Base-by-base conservation (phyloP, 1,140 invertebrate species). In the Aleiodes sp. region DNA sequence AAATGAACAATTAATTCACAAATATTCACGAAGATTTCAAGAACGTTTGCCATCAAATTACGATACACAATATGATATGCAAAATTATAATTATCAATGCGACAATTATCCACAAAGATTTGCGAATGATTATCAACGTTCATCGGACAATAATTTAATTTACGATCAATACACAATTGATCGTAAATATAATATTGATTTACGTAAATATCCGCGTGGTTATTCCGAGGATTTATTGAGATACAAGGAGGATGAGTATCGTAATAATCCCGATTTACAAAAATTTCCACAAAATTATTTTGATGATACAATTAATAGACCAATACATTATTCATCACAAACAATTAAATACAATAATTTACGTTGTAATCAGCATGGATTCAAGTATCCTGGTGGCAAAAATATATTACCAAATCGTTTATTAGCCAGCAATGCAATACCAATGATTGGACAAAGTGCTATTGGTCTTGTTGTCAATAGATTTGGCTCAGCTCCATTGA, bases 391-490 rank as follows among this genome's bases (percentile, higher is more conserved):
- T 10, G 75, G 78, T 57, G 41, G 74, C 7, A 81, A 75, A 33
- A 78, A 74, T 57, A 72, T 77, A 29, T 69, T 81, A 33, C 76
- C 78, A 46, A 70, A 72, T 71, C 74, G 80, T 43, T 80, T 83
- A 62, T 74, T 83, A 29, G 28, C n/a, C 6, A 76, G 78, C 3
- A 73, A 74, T 7, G 76, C 77, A 26, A 79, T 86, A 52, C 82
- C 84, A 4, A 83, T 86, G 70, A 80, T 84, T 24, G 81, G 80
- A 4, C 82, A 84, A 39, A 77, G 77, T 1, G 82, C 83, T 2
- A 79, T 86, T 28, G 82, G 80, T 1, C 73, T 86, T 29, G 79
- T 84, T 4, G 78, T 84, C 19, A 85, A 83, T 52, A 84, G 80
- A 73, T 86, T 85, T 39, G 80, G 80, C 57, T 81, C 84, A 24